Conservation (phyloP, 2,888 invertebrate species). For the Diploptera punctata region DNA sequence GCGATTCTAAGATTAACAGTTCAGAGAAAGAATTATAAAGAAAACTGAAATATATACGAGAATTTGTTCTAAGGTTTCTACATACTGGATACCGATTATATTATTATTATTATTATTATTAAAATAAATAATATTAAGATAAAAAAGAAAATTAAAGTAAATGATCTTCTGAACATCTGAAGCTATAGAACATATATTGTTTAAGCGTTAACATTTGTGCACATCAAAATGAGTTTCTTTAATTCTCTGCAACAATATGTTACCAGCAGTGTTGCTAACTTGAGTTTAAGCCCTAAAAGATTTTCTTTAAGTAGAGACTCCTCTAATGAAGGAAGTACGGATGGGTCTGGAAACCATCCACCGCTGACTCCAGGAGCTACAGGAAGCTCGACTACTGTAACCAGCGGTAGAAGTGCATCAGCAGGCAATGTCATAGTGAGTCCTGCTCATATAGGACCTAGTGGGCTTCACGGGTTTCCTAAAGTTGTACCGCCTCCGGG, state of each 20-base stretch:
- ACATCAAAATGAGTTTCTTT: constrained; percentile 79
- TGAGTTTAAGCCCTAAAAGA: constrained; percentile 77
- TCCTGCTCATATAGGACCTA: constrained; percentile 16
- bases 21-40: too few relatives aligned
- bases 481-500: constrained; percentile 74
- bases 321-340: constrained; percentile 44
- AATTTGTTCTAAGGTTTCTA: too few relatives aligned
- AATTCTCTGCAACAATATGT: constrained; percentile 86
- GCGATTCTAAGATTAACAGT: too few relatives aligned
- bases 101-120: too few relatives aligned
- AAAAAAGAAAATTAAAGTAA: too few relatives aligned
- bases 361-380: constrained; percentile 48
- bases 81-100: too few relatives aligned
- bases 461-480: constrained; percentile 64
- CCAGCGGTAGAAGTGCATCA: constrained; percentile 49
- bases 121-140: too few relatives aligned
- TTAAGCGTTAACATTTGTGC: too few relatives aligned
- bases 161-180: too few relatives aligned
- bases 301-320: constrained; percentile 71
- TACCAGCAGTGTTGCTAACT: constrained; percentile 83
- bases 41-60: too few relatives aligned
- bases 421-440: constrained; percentile 53
- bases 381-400: constrained; percentile 64
- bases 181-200: too few relatives aligned
- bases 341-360: constrained; percentile 2